Conservation (phyloP, 2,797 vertebrate genomes). For the Setipinna tenuifilis region DNA sequence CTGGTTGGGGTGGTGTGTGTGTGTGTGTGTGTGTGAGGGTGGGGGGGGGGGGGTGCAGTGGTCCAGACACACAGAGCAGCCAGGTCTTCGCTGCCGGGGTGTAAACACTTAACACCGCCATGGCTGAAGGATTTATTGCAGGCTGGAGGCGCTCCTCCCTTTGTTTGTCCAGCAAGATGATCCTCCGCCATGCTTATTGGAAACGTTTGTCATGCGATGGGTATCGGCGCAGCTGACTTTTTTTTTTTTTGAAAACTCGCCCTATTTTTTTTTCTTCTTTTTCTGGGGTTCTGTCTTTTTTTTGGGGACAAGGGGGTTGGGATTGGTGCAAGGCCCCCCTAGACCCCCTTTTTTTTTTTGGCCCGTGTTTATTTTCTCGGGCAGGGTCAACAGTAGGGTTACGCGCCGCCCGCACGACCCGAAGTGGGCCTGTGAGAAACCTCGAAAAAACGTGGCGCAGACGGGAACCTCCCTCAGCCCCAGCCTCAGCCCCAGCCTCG, state of each 20-base stretch:
- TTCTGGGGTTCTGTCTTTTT: too few species aligned
- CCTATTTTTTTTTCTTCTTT: not conserved
- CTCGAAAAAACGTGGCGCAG: too few species aligned
- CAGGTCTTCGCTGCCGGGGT: constrained; percentile 40
- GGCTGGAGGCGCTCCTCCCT: constrained; percentile 13
- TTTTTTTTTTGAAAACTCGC: not conserved
- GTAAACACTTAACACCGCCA: constrained; percentile 43
- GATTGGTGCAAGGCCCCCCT: not conserved
- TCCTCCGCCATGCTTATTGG: constrained; percentile 36
- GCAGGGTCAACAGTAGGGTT: not conserved
- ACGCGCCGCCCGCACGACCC: not conserved
- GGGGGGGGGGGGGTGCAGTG: not conserved
- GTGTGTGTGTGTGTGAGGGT: constrained; percentile 17
- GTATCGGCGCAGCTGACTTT: constrained; percentile 33
- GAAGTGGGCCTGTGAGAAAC: not conserved
- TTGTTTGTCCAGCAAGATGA: constrained; percentile 45
- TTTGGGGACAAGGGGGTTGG: not conserved
- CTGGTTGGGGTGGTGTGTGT: constrained; percentile 24
- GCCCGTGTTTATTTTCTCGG: not conserved
- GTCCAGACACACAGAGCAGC: constrained; percentile 28
- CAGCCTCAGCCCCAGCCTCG: not conserved
- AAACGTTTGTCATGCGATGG: constrained; percentile 37
- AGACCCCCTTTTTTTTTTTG: not conserved
- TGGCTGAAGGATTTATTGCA: constrained; percentile 37
- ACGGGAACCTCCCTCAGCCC: not conserved